These are phyloP conservation scores for Isichthys henryi DNA, from an alignment of 2,113 vertebrate species.

Conservation along the genomic window DNA sequence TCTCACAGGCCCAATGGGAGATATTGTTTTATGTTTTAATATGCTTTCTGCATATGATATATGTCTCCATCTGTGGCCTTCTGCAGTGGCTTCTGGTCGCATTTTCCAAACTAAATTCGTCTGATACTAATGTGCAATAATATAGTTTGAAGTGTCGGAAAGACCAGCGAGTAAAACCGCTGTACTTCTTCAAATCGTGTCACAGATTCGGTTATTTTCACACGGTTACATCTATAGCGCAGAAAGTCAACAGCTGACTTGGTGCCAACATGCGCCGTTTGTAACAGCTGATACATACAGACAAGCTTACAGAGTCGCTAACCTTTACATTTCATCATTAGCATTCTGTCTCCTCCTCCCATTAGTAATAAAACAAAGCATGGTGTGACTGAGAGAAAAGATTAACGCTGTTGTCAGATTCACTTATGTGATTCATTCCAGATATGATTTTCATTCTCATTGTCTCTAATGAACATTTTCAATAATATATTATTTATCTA, in stretches of 20 bases:
- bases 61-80: background rate
- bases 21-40: background rate
- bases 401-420: background rate
- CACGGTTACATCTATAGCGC: background rate
- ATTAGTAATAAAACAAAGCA: background rate
- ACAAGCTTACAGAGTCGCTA: background rate
- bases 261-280: background rate
- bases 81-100: background rate
- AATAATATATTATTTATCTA: background rate
- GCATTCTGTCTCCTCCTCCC: background rate
- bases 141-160: background rate
- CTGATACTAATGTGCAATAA: background rate
- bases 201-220: background rate
- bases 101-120: background rate
- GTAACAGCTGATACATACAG: background rate
- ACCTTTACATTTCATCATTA: background rate
- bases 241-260: background rate
- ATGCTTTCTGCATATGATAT: background rate
- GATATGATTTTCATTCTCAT: background rate
- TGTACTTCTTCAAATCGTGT: background rate
- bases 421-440: background rate
- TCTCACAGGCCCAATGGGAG: background rate
- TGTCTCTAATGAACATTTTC: background rate
- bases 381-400: background rate
- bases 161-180: background rate